Base-by-base conservation (phyloP, 2,113 vertebrate species). In the Tapirus terrestris region DNA sequence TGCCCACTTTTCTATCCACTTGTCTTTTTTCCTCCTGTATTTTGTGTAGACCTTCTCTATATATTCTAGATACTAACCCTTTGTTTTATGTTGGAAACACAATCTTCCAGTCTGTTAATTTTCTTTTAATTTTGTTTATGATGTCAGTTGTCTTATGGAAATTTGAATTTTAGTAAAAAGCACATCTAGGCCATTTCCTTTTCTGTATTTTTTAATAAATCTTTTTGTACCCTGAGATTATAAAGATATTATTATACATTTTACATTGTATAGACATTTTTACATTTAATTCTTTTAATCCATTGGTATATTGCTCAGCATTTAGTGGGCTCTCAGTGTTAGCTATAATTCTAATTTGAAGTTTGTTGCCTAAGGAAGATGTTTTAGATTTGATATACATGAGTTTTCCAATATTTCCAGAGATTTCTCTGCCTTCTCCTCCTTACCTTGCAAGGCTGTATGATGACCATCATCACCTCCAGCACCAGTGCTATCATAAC, bases 41-140 rank as follows among this genome's bases (percentile, higher is more conserved):
- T 80, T 67, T 48, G 67, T 43, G n/a, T 75, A 81, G 33, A 90
- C 43, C 63, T 84, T 60, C 13, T 73, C 16, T 90, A 23, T 48
- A 12, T 93, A 75, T 43, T 95, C 48, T 81, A 36, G 80, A 73
- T 33, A 85, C 36, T n/a, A 75, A 58, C 33, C 36, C 21, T 92
- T 77, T 56, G 31, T 83, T 83, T 72, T 65, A 27, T 16, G 56
- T 60, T 90, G 53, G 65, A 90, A 73, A 85, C 65, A 65, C 5
- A 72, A 83, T 10, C 10, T 84, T 83, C 23, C 20, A 56, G 61
- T 75, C 31, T 33, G 25, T 31, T 96, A 58, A 67, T n/a, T 70
- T 39, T 33, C 48, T 89, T 89, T 60, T 82, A 75, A 65, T 82
- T 88, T 95, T 89, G 51, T 95, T 56, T 89, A 29, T 85, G 63